Conservation (phyloP, 2,888 invertebrate species). For the Stegana nigrithorax region DNA sequence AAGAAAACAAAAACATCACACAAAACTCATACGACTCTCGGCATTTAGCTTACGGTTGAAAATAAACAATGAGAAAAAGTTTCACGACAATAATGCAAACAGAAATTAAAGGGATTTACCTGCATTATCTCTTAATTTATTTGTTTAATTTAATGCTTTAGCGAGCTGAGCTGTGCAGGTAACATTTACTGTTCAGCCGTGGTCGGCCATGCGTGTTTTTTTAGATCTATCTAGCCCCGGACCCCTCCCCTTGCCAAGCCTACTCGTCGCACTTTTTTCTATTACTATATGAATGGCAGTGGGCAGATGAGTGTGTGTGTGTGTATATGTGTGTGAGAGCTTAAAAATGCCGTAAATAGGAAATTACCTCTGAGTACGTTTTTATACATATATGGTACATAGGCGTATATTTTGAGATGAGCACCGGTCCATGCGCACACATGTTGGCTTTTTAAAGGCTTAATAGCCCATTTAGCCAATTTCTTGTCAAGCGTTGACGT, state of each 20-base stretch:
- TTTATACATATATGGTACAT: no score
- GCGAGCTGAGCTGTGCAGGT: conserved; percentile 1
- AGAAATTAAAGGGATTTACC: conserved; percentile 59
- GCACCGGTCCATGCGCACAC: no score
- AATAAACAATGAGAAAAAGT: background rate
- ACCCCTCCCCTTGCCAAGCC: background rate
- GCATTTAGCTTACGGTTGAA: no score
- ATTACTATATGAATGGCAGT: no score
- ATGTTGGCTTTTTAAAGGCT: conserved; percentile 9
- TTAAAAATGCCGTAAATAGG: conserved; percentile 5
- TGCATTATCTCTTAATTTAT: conserved; percentile 63
- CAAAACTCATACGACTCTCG: no score
- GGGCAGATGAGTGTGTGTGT: background rate
- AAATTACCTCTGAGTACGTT: background rate
- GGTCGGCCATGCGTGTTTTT: conserved; percentile 8
- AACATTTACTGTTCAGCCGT: background rate
- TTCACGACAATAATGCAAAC: conserved; percentile 11
- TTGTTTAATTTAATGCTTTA: conserved; percentile 16
- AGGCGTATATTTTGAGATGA: no score
- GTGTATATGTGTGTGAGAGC: background rate
- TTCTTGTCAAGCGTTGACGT: background rate
- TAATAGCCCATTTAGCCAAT: no score
- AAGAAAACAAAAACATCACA: background rate
- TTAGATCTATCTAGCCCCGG: background rate
- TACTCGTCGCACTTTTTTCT: no score